Evolutionary conservation across 2,888 invertebrate species (phyloP), one percentile per base, ranked within the genome.

Genomic region (Melipona beecheii): DNA sequence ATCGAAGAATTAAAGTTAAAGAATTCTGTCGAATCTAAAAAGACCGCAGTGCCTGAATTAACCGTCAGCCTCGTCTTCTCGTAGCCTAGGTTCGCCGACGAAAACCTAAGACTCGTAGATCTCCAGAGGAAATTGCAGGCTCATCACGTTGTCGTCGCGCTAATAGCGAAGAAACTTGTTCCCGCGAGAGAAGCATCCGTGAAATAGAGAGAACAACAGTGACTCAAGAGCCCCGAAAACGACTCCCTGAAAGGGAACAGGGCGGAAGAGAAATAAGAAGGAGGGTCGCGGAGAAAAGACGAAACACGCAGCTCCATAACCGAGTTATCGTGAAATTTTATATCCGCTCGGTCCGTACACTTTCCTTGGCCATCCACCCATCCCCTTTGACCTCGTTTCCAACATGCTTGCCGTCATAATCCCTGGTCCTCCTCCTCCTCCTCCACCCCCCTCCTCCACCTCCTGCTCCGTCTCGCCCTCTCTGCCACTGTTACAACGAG

Each of bases 251-350:
- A 17, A n/a, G 13, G 36, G 4, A 15, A 17, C 43, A 43, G 43
- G 43, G 6, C 43, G 43, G 58, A 50, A 19, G 66, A 58, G 75
- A 73, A 54, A 58, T 21, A 50, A 76, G 70, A 43, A 64, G 66
- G 64, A 24, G 43, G 27, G 36, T 58, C 56, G 73, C 83, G 84
- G 73, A 79, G 87, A 84, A 82, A 71, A 79, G 87, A 86, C 70
- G 84, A 85, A 86, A 85, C 79, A 86, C 78, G 84, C 83, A 78
- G 78, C 80, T 89, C 89, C 84, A 83, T 89, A 89, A 89, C 81
- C 76, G 89, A 89, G 87, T 89, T 89, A 86, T 87, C 85, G 77
- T 85, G 87, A 86, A 86, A 89, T 89, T 89, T 89, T 86, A 89
- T 89, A 86, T 89, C 86, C 87, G 86, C 83, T 75, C 71, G 83